Evolutionary conservation across 2,113 vertebrate genomes (phyloP).

Genomic region (Mesocricetus auratus): DNA sequence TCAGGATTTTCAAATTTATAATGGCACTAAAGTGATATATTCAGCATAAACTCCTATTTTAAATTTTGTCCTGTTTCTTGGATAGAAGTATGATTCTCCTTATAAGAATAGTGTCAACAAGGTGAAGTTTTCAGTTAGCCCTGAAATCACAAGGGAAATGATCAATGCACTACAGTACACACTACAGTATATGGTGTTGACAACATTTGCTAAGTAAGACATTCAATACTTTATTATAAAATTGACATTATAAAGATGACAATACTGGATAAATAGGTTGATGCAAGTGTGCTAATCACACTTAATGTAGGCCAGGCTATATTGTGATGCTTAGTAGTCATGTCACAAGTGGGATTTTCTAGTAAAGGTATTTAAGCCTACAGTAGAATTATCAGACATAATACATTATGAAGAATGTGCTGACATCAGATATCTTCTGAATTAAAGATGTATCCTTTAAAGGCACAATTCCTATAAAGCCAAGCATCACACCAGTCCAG

Average conservation of each 20-base stretch:
- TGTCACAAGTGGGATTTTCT: neutral
- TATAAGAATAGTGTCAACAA: neutral
- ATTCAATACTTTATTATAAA: neutral
- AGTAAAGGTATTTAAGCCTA: neutral
- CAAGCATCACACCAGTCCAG: neutral
- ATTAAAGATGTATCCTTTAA: neutral
- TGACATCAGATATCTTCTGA: no score
- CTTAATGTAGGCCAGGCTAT: neutral
- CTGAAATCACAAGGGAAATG: neutral
- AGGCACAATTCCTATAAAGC: neutral
- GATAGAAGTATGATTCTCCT: no score
- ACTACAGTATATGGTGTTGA: neutral
- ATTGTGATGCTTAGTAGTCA: neutral
- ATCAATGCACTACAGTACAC: no score
- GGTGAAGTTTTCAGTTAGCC: neutral
- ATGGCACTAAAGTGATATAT: neutral
- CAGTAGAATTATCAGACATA: neutral
- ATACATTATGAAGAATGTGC: rapidly evolving
- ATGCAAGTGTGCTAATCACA: neutral
- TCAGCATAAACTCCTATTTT: neutral
- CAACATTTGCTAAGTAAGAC: neutral
- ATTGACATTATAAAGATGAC: neutral
- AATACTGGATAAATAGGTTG: neutral
- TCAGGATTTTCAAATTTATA: neutral
- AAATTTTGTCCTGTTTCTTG: neutral